Base-by-base conservation (phyloP, 2,888 invertebrate genomes). In the Eutolmus rufibarbis region DNA sequence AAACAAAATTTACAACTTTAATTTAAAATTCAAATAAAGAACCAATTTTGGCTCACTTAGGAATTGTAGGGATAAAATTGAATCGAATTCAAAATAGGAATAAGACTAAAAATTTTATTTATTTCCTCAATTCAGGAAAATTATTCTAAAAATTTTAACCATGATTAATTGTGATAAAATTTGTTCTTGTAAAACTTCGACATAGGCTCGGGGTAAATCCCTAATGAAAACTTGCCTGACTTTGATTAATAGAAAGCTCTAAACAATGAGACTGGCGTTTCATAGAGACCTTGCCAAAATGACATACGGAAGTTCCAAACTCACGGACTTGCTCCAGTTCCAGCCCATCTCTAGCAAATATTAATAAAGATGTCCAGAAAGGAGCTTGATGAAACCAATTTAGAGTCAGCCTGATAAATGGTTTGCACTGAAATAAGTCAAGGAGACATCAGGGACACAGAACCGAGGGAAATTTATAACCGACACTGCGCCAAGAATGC, bases 341-440 rank as follows among this genome's bases (percentile, higher is more conserved):
- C 12, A 23, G 66, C 76, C 16, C 28, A 31, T 37, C 34, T 19
- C 19, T 1, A 74, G 34, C 14, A 76, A 34, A 34, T 76, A 76
- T 76, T 76, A 76, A 76, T 76, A 76, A 76, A 76, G 37, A 76
- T 76, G 34, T 76, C 76, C 37, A 37, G 76, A 37, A 34, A 76
- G 34, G 19, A n/a, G 34, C 34, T 37, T 76, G 76, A 76, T 76
- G 76, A 76, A 76, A 34, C 76, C 76, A 76, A 76, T 76, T 76
- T 76, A 76, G 76, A 76, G 31, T 34, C 28, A 37, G 14, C 19
- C 76, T 76, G 76, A 76, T 76, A 76, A 76, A 76, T 76, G 31
- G 34, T 37, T 16, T 34, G 76, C 34, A 34, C 37, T 31, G 14
- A 76, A 37, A 76, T 37, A 34, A 76, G 76, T 7, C 19, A 76